A percentile compares a stretch with the other conserved stretches of the same genome.
Evolutionary conservation across 2,113 vertebrate genomes (phyloP).

Genomic region (Chelonoidis abingdonii): DNA sequence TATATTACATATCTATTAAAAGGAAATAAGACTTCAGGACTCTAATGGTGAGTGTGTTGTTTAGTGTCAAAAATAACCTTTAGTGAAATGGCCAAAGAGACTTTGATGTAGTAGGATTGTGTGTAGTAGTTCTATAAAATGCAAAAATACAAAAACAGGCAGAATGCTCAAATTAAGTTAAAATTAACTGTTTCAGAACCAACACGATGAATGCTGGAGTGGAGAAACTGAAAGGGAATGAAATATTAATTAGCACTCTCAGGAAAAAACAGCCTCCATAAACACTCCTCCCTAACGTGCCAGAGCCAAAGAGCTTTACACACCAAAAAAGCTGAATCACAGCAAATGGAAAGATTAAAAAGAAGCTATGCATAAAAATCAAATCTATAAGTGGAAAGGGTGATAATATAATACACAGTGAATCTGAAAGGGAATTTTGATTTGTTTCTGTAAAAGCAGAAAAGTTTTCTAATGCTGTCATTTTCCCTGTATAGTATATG

Average conservation of each 20-base stretch:
- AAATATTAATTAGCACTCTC: background rate
- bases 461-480: background rate
- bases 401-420: background rate
- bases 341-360: background rate
- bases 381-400: background rate
- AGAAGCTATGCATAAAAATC: conserved; percentile 11
- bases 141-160: background rate
- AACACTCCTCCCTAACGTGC: background rate
- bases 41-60: background rate
- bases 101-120: background rate
- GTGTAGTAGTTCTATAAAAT: background rate
- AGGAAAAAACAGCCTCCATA: background rate
- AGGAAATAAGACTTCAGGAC: background rate
- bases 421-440: conserved; percentile 15
- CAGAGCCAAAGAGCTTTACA: background rate
- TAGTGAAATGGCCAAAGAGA: background rate
- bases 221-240: background rate
- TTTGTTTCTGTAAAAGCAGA: conserved; percentile 27
- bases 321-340: background rate
- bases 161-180: background rate
- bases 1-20: background rate
- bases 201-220: background rate
- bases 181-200: background rate
- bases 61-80: background rate
- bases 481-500: background rate